Conservation (phyloP, 2,888 invertebrate genomes). For the Molorchus minor region DNA sequence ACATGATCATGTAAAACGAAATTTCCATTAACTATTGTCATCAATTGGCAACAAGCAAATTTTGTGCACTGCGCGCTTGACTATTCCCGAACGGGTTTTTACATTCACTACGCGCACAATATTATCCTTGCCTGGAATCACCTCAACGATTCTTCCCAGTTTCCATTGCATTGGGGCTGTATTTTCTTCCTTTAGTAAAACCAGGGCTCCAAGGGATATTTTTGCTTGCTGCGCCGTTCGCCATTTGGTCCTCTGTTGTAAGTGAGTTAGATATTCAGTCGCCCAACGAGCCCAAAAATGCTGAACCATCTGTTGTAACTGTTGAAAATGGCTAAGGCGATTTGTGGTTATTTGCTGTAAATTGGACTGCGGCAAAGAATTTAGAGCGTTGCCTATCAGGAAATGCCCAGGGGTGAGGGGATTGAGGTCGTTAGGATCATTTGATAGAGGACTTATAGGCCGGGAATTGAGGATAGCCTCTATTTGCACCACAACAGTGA, state of each 20-base stretch:
- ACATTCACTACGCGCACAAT: constrained; percentile 10
- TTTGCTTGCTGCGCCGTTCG: constrained; percentile 4
- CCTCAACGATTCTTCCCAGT: constrained; percentile 6
- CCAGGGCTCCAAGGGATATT: neutral
- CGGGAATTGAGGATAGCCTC: constrained; percentile 49
- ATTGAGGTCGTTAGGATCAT: constrained; percentile 45
- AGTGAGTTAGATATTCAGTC: constrained; percentile 40
- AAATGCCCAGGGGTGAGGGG: constrained; percentile 49
- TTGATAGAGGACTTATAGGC: constrained; percentile 45
- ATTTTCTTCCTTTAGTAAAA: constrained; percentile 10
- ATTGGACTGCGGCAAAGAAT: constrained; percentile 37
- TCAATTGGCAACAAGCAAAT: neutral
- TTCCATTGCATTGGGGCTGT: constrained; percentile 14
- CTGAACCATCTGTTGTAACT: no score
- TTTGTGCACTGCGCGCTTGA: neutral
- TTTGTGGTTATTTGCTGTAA: constrained; percentile 28
- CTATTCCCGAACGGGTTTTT: constrained; percentile 4
- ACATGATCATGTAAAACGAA: no score
- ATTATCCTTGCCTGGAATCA: constrained; percentile 6
- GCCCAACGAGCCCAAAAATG: constrained; percentile 43
- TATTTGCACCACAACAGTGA: constrained; percentile 47
- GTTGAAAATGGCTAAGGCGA: constrained; percentile 41
- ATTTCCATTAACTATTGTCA: no score
- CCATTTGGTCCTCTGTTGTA: constrained; percentile 41
- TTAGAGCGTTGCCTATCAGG: constrained; percentile 41